Base-by-base conservation (phyloP, 2,888 invertebrate species). In the Leptinotarsa rubiginosa region DNA sequence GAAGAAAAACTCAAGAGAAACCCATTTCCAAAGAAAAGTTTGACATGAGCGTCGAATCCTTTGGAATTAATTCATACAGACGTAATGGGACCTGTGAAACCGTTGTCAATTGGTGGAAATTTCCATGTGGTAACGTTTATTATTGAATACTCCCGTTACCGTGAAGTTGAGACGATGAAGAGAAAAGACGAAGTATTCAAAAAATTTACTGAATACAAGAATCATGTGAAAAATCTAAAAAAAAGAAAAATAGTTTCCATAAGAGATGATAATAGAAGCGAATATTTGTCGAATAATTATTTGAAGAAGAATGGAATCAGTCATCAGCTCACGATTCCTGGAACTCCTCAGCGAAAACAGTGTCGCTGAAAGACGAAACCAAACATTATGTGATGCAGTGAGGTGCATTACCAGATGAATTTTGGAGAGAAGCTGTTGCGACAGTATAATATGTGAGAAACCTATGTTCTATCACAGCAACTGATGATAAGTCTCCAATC, bases 81-180 rank as follows among this genome's bases (percentile, higher is more conserved):
- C 16, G 66, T 49, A 7, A 49, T 66, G 56, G 85, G 84, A 4
- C 82, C 85, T 0, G 83, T 85, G 82, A 79, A 82, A 64, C 82
- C 80, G 2, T 20, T 49, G 7, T 81, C 83, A 2, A 77, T 77
- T n/a, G 73, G 81, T 25, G 79, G 79, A 20, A 82, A 83, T 54
- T 73, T 79, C n/a, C 84, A 82, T 71, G 31, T 84, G 1, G 15
- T 85, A 2, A 85, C 82, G 0, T 76, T 86, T 13, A 84, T 84
- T 16, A 85, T 85, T 70, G 85, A 86, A 77, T 85, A 71, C 71
- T 82, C 83, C 5, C 75, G 81, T 62, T 85, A 22, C n/a, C 47
- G 22, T 22, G 12, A 66, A 18, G 49, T 66, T 47, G 13, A 13
- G 41, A 13, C 20, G 15, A 49, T 49, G 49, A 66, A 66, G 18